Percentiles rank a stretch among this genome's conserved stretches.
These are phyloP conservation scores for Danio choprae DNA, from an alignment of 2,797 vertebrate species.

Conservation along the genomic window DNA sequence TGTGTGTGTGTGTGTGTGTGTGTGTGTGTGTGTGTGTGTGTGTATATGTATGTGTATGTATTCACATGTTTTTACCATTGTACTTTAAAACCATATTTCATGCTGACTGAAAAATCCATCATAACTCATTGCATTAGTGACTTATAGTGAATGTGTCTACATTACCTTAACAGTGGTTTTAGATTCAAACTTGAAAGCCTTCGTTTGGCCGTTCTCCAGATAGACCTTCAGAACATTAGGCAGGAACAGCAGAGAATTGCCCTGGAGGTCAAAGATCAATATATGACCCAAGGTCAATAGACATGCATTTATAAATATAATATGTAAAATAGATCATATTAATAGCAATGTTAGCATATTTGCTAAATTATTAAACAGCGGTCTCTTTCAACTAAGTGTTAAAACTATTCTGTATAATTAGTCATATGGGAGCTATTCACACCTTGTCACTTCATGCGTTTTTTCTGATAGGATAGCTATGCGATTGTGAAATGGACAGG, in stretches of 20 bases:
- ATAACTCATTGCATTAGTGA: background rate
- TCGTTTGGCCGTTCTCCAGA: slow-evolving; percentile 97
- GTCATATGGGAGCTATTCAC: background rate
- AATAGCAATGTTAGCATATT: background rate
- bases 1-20: too few relatives aligned
- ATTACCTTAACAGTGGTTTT: slow-evolving; percentile 94
- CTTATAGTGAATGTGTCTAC: background rate
- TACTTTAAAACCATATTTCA: background rate
- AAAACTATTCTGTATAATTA: background rate
- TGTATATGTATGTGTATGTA: too few relatives aligned
- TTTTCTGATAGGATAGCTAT: too few relatives aligned
- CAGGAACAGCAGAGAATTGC: slow-evolving; percentile 94
- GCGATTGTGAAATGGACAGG: too few relatives aligned
- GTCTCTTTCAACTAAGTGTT: background rate
- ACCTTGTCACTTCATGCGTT: too few relatives aligned
- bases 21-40: too few relatives aligned
- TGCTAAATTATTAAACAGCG: background rate
- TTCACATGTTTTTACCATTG: too few relatives aligned
- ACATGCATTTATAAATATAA: background rate
- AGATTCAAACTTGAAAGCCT: slow-evolving; percentile 95
- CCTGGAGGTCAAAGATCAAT: slow-evolving; percentile 76
- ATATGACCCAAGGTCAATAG: background rate
- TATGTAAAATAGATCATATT: background rate
- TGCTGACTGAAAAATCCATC: background rate
- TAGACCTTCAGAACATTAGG: slow-evolving; percentile 97